Evolutionary conservation across 2,888 invertebrate species (phyloP), one percentile per base, ranked within the genome.

Genomic region (Protodeltote pygarga): DNA sequence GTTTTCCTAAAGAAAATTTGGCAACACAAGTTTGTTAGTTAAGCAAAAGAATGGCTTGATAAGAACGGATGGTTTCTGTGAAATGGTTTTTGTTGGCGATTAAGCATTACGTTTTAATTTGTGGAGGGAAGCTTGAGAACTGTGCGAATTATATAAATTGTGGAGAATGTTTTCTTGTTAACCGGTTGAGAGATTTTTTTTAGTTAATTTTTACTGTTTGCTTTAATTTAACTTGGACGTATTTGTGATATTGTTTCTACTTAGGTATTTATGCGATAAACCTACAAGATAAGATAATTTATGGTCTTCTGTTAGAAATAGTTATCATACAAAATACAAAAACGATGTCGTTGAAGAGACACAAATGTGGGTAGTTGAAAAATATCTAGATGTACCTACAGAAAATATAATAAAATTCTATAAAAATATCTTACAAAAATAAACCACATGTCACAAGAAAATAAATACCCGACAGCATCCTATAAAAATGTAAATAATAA

Each of bases 1-100:
- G 77, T 83, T 87, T 86, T 83, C 46, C 83, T 81, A 77, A 73
- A 71, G 79, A 80, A 66, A 81, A 81, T 89, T 89, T 85, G 87
- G 87, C 83, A 84, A 83, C 80, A 78, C 40, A 47, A 54, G 71
- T 77, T 68, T 66, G 59, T 60, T 71, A 85, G 83, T 85, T 84
- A 79, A 75, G 71, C 64, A 64, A 75, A 83, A 83, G 73, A 80
- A 83, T 79, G 77, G 74, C 75, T 81, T 80, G 83, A 85, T 87
- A 83, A 83, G 39, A 71, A 70, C 49, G 53, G 63, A 65, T 67
- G 58, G 40, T 41, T 59, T 59, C 29, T 32, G 47, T 16, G 57
- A 48, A 63, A 63, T 65, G 59, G 39, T 41, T 39, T n/a, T 62
- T 65, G 48, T 59, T 52, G 46, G 66, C 55, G 60, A 71, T 71